phyloP scores from a whole-genome alignment of 1,140 invertebrate genomes.

The Tigriopus japonicus region DNA sequence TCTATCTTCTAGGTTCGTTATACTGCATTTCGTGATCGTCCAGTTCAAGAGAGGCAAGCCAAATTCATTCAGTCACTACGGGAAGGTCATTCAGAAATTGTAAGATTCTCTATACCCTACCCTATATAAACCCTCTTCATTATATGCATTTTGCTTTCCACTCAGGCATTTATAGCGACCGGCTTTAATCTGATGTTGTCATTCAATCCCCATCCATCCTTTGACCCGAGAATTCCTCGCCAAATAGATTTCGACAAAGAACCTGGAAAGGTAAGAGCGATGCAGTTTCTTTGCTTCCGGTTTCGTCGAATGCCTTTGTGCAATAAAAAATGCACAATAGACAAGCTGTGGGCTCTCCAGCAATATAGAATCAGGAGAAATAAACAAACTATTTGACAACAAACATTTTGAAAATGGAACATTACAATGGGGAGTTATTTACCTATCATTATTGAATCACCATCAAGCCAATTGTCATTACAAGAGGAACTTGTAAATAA shows the following conservation, averaged over 20 bases:
- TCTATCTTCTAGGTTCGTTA: constrained; percentile 67
- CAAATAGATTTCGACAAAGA: constrained; percentile 74
- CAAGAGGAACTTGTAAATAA: no score
- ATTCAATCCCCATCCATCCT: neutral
- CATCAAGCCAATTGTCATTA: no score
- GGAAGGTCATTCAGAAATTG: constrained; percentile 72
- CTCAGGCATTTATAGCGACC: constrained; percentile 1
- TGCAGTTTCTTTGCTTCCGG: neutral
- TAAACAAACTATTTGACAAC: no score
- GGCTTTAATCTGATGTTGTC: constrained; percentile 14
- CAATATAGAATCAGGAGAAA: no score
- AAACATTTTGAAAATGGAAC: no score
- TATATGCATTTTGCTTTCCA: neutral
- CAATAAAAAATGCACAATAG: no score
- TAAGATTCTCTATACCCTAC: neutral
- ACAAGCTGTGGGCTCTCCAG: no score
- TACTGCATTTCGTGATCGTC: constrained; percentile 77
- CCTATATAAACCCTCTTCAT: neutral
- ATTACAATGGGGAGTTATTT: no score
- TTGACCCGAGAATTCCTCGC: neutral
- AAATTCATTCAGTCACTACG: constrained; percentile 78
- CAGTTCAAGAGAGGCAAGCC: constrained; percentile 71
- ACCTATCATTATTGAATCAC: no score
- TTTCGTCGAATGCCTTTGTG: no score
- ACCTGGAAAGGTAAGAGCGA: constrained; percentile 61